Evolutionary conservation across 1,140 invertebrate species (phyloP).

Genomic region (Cydia fagiglandana): DNA sequence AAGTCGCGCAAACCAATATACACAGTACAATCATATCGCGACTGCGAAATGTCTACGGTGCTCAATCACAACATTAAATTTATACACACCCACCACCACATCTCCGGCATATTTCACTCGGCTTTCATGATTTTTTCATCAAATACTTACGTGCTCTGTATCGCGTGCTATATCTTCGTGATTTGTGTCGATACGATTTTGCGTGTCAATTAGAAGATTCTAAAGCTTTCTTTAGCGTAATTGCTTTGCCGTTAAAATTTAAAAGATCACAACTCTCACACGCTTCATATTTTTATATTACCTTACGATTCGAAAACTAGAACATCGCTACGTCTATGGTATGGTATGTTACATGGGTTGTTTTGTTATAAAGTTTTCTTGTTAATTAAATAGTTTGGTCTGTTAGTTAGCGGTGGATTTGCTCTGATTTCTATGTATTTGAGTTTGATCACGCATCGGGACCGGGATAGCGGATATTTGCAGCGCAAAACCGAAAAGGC

Average conservation of each 20-base stretch:
- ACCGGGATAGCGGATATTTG: constrained; percentile 1
- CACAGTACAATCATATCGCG: background rate
- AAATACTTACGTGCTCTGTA: constrained; percentile 31
- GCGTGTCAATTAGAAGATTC: constrained; percentile 29
- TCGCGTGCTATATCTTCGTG: constrained; percentile 31
- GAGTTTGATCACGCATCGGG: constrained; percentile 28
- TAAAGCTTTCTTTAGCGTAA: constrained; percentile 24
- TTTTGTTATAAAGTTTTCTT: background rate
- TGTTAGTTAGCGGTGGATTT: constrained; percentile 30
- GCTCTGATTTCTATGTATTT: constrained; percentile 31
- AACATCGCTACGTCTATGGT: background rate
- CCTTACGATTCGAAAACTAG: background rate
- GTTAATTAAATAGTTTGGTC: constrained; percentile 13
- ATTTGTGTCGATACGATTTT: constrained; percentile 14
- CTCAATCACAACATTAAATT: constrained; percentile 20
- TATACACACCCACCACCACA: constrained; percentile 27
- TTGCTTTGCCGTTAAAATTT: background rate
- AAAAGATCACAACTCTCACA: background rate
- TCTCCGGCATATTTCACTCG: constrained; percentile 2
- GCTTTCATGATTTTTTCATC: constrained; percentile 32
- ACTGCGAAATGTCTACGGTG: background rate
- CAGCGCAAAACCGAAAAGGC: background rate
- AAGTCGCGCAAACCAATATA: background rate
- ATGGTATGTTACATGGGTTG: background rate
- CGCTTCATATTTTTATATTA: background rate